Conservation (phyloP, 2,113 vertebrate species). For the Oreochromis spilurus region DNA sequence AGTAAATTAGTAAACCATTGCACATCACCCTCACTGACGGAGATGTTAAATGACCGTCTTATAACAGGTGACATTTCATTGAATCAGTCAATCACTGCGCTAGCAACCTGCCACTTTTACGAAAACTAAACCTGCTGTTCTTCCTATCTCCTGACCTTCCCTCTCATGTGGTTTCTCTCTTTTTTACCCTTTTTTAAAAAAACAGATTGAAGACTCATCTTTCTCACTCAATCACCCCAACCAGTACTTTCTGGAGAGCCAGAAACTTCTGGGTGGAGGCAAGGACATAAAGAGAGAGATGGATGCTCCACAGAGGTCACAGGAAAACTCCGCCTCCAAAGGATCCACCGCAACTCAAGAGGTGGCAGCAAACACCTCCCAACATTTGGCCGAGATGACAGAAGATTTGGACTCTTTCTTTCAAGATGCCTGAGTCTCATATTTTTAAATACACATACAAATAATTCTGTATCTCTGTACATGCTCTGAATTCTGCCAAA, state of each 20-base stretch:
- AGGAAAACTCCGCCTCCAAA: slow-evolving; percentile 14
- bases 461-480: not conserved
- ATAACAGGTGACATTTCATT: not conserved
- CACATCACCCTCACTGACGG: not conserved
- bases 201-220: slow-evolving; percentile 83
- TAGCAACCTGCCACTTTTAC: not conserved
- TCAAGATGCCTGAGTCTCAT: slow-evolving; percentile 55
- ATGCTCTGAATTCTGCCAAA: not conserved
- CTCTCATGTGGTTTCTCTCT: not conserved
- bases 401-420: slow-evolving; percentile 83
- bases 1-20: not conserved
- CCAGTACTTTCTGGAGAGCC: slow-evolving; percentile 94
- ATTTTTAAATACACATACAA: not conserved
- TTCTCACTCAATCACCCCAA: slow-evolving; percentile 96
- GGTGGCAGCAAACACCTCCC: slow-evolving; percentile 29
- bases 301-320: slow-evolving; percentile 68
- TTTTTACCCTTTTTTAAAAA: not conserved
- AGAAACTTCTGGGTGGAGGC: slow-evolving; percentile 65
- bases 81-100: not conserved
- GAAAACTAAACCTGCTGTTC: not conserved
- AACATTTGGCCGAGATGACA: slow-evolving; percentile 60
- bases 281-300: slow-evolving; percentile 85
- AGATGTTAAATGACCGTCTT: not conserved
- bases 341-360: slow-evolving; percentile 3
- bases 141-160: not conserved